These are phyloP conservation scores for Ptychadena robeensis DNA, from an alignment of 2,797 vertebrate species.

Conservation along the genomic window DNA sequence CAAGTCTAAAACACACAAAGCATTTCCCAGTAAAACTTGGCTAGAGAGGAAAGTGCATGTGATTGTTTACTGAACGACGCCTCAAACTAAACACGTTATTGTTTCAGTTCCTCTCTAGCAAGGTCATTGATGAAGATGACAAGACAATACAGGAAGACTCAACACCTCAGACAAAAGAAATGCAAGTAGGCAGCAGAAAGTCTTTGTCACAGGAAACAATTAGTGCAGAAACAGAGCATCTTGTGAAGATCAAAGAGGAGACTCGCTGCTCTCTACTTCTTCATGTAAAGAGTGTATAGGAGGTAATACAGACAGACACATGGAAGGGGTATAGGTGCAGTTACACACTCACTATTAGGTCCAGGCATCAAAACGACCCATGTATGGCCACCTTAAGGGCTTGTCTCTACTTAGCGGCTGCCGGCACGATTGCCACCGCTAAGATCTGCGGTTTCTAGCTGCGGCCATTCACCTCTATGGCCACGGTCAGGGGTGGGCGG, in stretches of 20 bases:
- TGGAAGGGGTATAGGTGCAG: not conserved
- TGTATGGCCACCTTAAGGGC: no score
- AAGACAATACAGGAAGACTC: conserved; percentile 45
- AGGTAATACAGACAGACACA: not conserved
- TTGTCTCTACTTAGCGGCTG: no score
- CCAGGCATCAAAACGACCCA: no score
- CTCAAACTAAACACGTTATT: conserved; percentile 15
- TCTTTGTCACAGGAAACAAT: conserved; percentile 27
- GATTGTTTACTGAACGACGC: not conserved
- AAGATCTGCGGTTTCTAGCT: no score
- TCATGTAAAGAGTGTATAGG: not conserved
- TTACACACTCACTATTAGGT: not conserved
- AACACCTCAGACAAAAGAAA: conserved; percentile 19
- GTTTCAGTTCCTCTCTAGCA: conserved; percentile 4
- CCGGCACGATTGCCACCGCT: no score
- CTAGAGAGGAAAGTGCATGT: not conserved
- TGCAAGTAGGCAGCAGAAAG: conserved; percentile 15
- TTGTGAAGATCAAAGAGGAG: conserved; percentile 31
- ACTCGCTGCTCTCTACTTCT: not conserved
- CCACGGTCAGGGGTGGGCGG: no score
- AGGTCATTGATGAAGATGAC: conserved; percentile 38
- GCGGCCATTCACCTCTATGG: no score
- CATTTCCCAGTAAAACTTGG: not conserved
- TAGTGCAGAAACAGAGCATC: conserved; percentile 4
- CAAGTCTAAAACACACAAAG: not conserved